Evolutionary conservation across 2,888 invertebrate species (phyloP).

Genomic region (Drymonia ruficornis): DNA sequence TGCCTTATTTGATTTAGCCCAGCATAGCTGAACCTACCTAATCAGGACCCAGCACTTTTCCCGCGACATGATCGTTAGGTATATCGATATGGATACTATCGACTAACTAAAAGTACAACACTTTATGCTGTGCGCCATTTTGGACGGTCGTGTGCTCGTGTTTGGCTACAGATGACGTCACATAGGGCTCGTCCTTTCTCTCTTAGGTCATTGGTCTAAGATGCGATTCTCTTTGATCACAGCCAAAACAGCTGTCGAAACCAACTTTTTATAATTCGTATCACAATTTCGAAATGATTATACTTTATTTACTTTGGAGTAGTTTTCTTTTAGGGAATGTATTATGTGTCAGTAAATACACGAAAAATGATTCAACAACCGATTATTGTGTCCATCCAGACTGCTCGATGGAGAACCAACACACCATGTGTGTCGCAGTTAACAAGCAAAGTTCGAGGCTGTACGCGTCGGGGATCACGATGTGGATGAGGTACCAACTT

Average conservation of each 20-base stretch:
- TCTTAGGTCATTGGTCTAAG: too few species aligned
- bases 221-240: not conserved
- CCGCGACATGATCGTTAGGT: too few species aligned
- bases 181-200: too few species aligned
- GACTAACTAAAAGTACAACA: too few species aligned
- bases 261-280: not conserved
- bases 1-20: too few species aligned
- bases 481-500: slow-evolving; percentile 77
- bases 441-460: slow-evolving; percentile 66
- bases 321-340: slow-evolving; percentile 44
- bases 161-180: too few species aligned
- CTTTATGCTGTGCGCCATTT: too few species aligned
- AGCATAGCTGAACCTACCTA: too few species aligned
- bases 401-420: slow-evolving; percentile 72
- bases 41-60: too few species aligned
- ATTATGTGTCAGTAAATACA: slow-evolving; percentile 33
- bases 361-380: slow-evolving; percentile 10
- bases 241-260: too few species aligned
- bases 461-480: slow-evolving; percentile 74
- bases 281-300: slow-evolving; percentile 43
- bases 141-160: too few species aligned
- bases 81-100: too few species aligned
- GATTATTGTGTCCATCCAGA: slow-evolving; percentile 74
- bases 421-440: slow-evolving; percentile 68
- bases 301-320: slow-evolving; percentile 51